Percentiles rank a stretch among this genome's conserved stretches.
Evolutionary conservation across 2,888 invertebrate genomes (phyloP).

Genomic region (Malthinus seriepunctatus): DNA sequence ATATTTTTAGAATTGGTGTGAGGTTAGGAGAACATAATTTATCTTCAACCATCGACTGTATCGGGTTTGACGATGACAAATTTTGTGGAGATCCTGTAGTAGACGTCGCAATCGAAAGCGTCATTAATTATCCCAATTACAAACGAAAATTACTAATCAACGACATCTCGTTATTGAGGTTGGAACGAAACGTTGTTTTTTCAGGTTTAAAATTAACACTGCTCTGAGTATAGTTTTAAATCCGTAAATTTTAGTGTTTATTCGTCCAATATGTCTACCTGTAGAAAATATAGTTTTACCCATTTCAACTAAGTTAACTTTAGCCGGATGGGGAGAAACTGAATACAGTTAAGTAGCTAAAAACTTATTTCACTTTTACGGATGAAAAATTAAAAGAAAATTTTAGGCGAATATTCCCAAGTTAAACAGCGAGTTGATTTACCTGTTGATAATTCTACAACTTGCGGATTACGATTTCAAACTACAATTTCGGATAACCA

Average conservation of each 20-base stretch:
- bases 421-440: constrained; percentile 9
- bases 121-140: constrained; percentile 47
- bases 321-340: constrained; percentile 53
- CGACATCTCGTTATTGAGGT: constrained; percentile 18
- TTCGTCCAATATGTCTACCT: constrained; percentile 49
- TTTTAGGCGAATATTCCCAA: background rate
- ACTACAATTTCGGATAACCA: constrained; percentile 50
- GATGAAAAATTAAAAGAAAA: constrained; percentile 49
- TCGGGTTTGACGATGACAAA: constrained; percentile 42
- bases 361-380: too few species aligned
- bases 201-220: background rate
- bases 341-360: constrained; percentile 45
- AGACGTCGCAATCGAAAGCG: constrained; percentile 48
- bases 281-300: constrained; percentile 25
- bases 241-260: constrained; percentile 40
- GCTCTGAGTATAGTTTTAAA: constrained; percentile 37
- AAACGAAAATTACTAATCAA: constrained; percentile 41
- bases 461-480: constrained; percentile 51
- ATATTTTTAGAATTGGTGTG: constrained; percentile 55
- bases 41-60: constrained; percentile 48
- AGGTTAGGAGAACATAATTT: constrained; percentile 58
- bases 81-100: constrained; percentile 50
- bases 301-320: constrained; percentile 37
- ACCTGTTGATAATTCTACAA: constrained; percentile 1
- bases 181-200: constrained; percentile 6